Percentiles rank a stretch among this genome's conserved stretches.
Evolutionary conservation across 2,797 vertebrate genomes (phyloP).

Genomic region (Lepidocolaptes lacrymiger): DNA sequence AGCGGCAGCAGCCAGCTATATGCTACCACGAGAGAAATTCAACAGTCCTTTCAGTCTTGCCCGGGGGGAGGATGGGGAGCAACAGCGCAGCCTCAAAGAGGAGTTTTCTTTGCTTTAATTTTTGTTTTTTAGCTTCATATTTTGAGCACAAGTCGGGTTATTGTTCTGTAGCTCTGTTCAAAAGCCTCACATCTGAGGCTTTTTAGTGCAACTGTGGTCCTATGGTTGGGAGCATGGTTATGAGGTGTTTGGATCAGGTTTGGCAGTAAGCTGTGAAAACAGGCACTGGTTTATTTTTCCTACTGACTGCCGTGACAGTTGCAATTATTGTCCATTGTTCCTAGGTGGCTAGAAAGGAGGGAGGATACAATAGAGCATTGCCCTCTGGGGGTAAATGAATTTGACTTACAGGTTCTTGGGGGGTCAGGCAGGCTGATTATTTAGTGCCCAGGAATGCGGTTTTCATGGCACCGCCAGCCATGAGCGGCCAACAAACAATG

Average conservation of each 20-base stretch:
- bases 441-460: slow-evolving; percentile 84
- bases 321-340: slow-evolving; percentile 94
- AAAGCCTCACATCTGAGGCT: slow-evolving; percentile 76
- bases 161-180: slow-evolving; percentile 83
- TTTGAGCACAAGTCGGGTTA: slow-evolving; percentile 86
- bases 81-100: slow-evolving; percentile 73
- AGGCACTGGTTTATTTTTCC: slow-evolving; percentile 86
- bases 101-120: slow-evolving; percentile 80
- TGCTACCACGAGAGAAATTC: slow-evolving; percentile 63
- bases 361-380: slow-evolving; percentile 70
- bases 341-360: slow-evolving; percentile 73
- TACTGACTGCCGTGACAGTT: slow-evolving; percentile 86
- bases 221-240: slow-evolving; percentile 64
- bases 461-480: slow-evolving; percentile 82
- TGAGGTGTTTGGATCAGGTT: slow-evolving; percentile 78
- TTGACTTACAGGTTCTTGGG: slow-evolving; percentile 85
- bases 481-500: slow-evolving; percentile 80
- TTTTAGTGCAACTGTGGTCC: slow-evolving; percentile 58
- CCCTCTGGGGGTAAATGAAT: slow-evolving; percentile 85
- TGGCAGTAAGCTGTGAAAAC: slow-evolving; percentile 86
- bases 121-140: slow-evolving; percentile 77
- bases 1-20: slow-evolving; percentile 54
- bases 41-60: slow-evolving; percentile 69
- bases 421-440: slow-evolving; percentile 82
- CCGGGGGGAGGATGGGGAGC: slow-evolving; percentile 47